phyloP scores from a whole-genome alignment of 2,113 vertebrate species.

The Glareola pratincola region DNA sequence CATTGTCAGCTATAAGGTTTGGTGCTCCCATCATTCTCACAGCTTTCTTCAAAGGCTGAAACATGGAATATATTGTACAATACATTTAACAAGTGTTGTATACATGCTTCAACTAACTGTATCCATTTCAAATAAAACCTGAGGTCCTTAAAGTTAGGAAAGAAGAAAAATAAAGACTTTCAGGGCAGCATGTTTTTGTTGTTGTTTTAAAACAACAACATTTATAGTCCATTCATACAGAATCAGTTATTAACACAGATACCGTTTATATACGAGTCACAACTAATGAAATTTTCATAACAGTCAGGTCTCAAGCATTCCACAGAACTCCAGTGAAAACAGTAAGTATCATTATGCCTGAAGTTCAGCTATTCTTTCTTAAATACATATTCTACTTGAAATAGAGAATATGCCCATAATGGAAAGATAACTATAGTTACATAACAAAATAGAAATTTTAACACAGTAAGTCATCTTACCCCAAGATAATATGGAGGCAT shows the following conservation, averaged over 20 bases:
- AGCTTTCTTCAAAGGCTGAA: constrained; percentile 92
- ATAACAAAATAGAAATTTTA: not conserved
- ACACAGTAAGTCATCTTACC: constrained; percentile 73
- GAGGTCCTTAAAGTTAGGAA: not conserved
- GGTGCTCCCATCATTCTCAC: constrained; percentile 97
- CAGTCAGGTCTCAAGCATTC: not conserved
- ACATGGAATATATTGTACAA: not conserved
- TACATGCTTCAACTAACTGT: not conserved
- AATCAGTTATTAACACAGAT: not conserved
- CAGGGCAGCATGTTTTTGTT: not conserved
- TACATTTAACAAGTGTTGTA: not conserved
- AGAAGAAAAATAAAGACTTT: not conserved
- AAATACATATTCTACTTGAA: not conserved
- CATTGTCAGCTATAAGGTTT: constrained; percentile 93
- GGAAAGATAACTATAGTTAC: not conserved
- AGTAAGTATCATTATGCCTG: not conserved
- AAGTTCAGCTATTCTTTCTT: not conserved
- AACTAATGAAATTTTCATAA: not conserved
- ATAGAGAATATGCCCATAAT: not conserved
- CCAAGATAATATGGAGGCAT: constrained; percentile 98
- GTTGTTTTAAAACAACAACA: not conserved
- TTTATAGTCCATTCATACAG: not conserved
- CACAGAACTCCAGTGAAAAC: not conserved
- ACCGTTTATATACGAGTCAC: not conserved
- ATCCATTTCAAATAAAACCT: not conserved